Percentiles rank a stretch among this genome's conserved stretches.
These are phyloP conservation scores for Apogon hyalosoma DNA, from an alignment of 2,797 vertebrate genomes.

Conservation along the genomic window DNA sequence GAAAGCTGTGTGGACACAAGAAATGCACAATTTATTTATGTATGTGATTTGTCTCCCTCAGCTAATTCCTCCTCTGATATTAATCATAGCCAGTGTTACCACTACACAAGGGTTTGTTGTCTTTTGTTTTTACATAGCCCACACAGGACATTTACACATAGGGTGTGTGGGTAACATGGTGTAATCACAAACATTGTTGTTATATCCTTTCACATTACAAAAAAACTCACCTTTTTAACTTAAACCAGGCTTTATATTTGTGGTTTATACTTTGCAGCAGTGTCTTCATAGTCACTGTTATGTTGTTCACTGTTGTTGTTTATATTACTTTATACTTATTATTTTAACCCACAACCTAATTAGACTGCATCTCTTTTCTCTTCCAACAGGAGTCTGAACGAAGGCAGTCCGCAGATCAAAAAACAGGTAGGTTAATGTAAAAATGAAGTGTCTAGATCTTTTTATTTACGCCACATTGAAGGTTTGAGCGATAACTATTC, in stretches of 20 bases:
- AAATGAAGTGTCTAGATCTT: constrained; percentile 4
- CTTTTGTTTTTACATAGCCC: constrained; percentile 58
- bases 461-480: background rate
- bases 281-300: background rate
- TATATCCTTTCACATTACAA: background rate
- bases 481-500: too few relatives aligned
- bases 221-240: constrained; percentile 10
- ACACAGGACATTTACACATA: constrained; percentile 47
- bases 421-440: constrained; percentile 81
- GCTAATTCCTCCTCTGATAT: constrained; percentile 71
- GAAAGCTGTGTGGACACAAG: background rate
- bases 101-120: constrained; percentile 67
- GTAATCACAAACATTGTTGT: constrained; percentile 18
- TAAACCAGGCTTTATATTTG: background rate
- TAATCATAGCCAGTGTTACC: constrained; percentile 69
- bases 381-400: constrained; percentile 88
- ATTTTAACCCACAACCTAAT: background rate
- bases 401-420: constrained; percentile 83
- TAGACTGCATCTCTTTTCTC: constrained; percentile 3
- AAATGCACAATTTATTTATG: constrained; percentile 12
- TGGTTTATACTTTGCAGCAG: background rate
- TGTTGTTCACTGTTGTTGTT: background rate
- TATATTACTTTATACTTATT: background rate
- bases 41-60: constrained; percentile 57
- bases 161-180: constrained; percentile 47